These are phyloP conservation scores for Laupala kohalensis DNA, from an alignment of 1,140 invertebrate genomes.

Conservation along the genomic window DNA sequence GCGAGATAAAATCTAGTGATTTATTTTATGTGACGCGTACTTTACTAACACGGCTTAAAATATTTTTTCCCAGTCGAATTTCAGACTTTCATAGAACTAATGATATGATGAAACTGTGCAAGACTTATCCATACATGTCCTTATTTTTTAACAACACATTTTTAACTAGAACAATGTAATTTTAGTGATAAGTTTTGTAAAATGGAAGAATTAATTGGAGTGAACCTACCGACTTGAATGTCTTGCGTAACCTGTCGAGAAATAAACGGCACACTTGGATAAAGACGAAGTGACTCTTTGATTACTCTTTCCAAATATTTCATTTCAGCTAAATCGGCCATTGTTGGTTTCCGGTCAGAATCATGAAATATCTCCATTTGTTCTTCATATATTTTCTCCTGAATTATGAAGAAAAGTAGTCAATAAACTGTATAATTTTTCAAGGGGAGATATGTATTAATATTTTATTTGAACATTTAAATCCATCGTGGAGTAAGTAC, in stretches of 20 bases:
- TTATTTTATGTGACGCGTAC: no score
- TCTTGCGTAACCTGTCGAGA: slow-evolving; percentile 30
- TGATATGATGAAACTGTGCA: no score
- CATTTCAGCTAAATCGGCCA: slow-evolving; percentile 34
- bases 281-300: slow-evolving; percentile 44
- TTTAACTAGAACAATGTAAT: no score
- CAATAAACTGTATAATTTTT: no score
- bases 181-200: no score
- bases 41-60: no score
- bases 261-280: slow-evolving; percentile 48
- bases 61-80: no score
- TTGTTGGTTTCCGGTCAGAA: slow-evolving; percentile 21
- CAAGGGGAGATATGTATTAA: not conserved
- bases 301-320: slow-evolving; percentile 48
- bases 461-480: not conserved
- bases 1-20: no score
- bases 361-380: slow-evolving; percentile 15
- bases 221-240: slow-evolving; percentile 26
- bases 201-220: no score
- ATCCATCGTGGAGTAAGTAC: not conserved
- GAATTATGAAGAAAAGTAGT: not conserved
- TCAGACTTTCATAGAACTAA: no score
- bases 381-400: slow-evolving; percentile 16
- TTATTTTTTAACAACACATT: no score
- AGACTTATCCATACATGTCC: no score